These are phyloP conservation scores for Mesembrinibis cayennensis DNA, from an alignment of 2,113 vertebrate genomes.

Conservation along the genomic window DNA sequence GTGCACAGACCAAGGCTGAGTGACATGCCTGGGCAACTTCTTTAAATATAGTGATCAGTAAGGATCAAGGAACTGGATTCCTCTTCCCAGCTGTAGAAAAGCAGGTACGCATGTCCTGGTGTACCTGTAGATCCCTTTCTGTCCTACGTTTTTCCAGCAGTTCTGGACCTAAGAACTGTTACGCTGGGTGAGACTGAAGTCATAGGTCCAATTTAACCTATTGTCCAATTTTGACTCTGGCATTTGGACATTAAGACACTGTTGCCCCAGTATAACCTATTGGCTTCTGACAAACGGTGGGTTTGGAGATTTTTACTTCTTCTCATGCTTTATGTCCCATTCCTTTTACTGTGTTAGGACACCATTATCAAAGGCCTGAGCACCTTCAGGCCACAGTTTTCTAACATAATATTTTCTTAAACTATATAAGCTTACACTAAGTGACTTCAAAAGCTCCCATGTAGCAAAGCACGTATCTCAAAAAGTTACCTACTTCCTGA, in stretches of 20 bases:
- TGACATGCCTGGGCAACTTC: neutral
- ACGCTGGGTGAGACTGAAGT: neutral
- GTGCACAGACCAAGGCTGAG: neutral
- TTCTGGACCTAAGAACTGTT: neutral
- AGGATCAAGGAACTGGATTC: neutral
- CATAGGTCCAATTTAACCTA: neutral
- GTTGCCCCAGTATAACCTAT: neutral
- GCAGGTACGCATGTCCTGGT: rapidly evolving
- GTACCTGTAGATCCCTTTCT: neutral
- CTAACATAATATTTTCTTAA: neutral
- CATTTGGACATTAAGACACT: rapidly evolving
- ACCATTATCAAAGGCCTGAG: neutral
- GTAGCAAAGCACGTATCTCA: neutral
- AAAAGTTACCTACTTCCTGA: neutral
- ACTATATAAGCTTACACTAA: neutral
- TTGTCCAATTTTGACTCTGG: neutral
- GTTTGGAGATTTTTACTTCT: neutral
- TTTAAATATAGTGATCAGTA: neutral
- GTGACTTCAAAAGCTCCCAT: neutral
- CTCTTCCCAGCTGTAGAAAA: neutral
- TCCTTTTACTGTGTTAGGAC: neutral
- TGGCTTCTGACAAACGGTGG: neutral
- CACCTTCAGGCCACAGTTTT: neutral
- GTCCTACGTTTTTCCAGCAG: neutral
- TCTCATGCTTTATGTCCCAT: neutral